Conservation (phyloP, 1,140 invertebrate species). For the Drosophila ambigua region DNA sequence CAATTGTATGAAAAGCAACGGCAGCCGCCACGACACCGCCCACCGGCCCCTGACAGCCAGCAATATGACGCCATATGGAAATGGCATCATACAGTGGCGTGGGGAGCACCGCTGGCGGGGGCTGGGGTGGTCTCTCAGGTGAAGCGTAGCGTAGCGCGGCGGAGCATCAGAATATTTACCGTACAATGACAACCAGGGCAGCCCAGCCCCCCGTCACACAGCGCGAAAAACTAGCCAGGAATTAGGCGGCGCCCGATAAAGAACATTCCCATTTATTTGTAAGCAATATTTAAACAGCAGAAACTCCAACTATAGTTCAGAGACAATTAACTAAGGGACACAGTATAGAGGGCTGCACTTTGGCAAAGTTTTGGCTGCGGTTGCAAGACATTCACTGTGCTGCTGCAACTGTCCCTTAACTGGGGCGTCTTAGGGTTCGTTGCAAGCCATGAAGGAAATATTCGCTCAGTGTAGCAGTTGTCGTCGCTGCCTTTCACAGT, state of each 20-base stretch:
- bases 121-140: background rate
- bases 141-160: background rate
- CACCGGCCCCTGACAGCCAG: constrained; percentile 46
- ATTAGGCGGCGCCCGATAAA: background rate
- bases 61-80: constrained; percentile 79
- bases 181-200: constrained; percentile 54
- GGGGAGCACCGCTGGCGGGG: background rate
- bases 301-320: too few species aligned
- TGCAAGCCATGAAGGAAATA: too few species aligned
- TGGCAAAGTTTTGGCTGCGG: too few species aligned
- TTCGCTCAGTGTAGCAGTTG: constrained; percentile 15
- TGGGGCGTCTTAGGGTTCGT: too few species aligned
- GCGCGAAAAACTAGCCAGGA: background rate
- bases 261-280: too few species aligned
- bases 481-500: constrained; percentile 60
- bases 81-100: constrained; percentile 42
- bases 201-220: constrained; percentile 29
- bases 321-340: too few species aligned
- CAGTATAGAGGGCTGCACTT: too few species aligned
- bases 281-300: too few species aligned
- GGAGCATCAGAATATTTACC: constrained; percentile 57
- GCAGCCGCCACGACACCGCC: constrained; percentile 26
- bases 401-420: too few species aligned
- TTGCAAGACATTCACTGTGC: too few species aligned
- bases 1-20: constrained; percentile 75